phyloP scores from a whole-genome alignment of 2,797 vertebrate genomes.

The Typhlichthys subterraneus region DNA sequence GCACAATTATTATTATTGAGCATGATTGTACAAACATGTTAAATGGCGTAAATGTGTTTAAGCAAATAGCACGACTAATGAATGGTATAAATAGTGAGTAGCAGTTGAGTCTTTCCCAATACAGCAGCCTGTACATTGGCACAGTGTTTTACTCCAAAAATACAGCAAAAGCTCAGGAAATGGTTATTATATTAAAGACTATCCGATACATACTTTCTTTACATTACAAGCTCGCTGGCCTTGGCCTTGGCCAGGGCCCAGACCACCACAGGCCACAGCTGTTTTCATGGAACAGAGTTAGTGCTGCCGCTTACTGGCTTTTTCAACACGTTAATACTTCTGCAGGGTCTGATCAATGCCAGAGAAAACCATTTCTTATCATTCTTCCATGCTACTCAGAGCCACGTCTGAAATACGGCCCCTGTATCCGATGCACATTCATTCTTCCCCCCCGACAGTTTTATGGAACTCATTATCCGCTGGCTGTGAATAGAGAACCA shows the following conservation, averaged over 20 bases:
- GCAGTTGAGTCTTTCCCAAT: conserved; percentile 43
- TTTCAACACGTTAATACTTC: conserved; percentile 92
- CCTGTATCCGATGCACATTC: conserved; percentile 92
- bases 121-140: conserved; percentile 30
- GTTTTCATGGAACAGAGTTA: conserved; percentile 80
- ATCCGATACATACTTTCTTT: conserved; percentile 43
- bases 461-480: conserved; percentile 99
- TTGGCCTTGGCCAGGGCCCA: conserved; percentile 61
- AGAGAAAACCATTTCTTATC: conserved; percentile 97
- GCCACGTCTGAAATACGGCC: conserved; percentile 94
- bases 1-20: no score
- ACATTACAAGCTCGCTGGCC: conserved; percentile 14
- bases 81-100: conserved; percentile 43
- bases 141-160: conserved; percentile 24
- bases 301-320: conserved; percentile 81
- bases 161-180: conserved; percentile 31
- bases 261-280: conserved; percentile 50
- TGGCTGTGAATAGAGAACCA: conserved; percentile 88
- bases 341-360: conserved; percentile 93
- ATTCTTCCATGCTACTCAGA: conserved; percentile 98
- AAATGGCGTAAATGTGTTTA: conserved; percentile 35
- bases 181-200: conserved; percentile 48
- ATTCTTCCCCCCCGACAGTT: conserved; percentile 94
- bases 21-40: no score
- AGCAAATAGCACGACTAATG: conserved; percentile 56